Evolutionary conservation across 2,113 vertebrate species (phyloP), one percentile per base, ranked within the genome.

Genomic region (Indicator maculatus): DNA sequence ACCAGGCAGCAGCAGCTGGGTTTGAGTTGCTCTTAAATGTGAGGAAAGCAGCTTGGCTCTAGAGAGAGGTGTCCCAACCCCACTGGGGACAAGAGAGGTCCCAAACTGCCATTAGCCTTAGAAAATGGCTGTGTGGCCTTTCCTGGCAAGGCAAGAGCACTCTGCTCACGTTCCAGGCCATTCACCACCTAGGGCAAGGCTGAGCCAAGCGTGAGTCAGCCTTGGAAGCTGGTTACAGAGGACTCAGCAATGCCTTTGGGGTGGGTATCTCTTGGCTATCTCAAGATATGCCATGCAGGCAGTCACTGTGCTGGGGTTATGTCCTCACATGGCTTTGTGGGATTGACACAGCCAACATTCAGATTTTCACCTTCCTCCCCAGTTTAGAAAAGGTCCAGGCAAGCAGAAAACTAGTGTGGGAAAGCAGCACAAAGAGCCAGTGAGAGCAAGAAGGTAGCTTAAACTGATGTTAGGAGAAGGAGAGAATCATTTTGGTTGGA

Each of bases 181-280:
- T 67, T 81, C 45, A 2, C 17, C 17, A 5, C 0, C 0, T 41
- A 38, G 44, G 44, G 55, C 55, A 83, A 47, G 52, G 1, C 1
- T 27, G 38, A 79, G 20, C 50, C 36, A 16, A 10, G 23, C 36
- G 6, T 1, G 50, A 52, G 19, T 23, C 38, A 47, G 72, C 58
- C 65, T 38, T 7, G 31, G 71, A 58, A 58, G 82, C 53, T 60
- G 66, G 30, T 23, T 27, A 8, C 53, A 33, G 69, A 30, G 33
- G 30, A 28, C n/a, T 7, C 11, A 26, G 50, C 17, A 20, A 9
- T 0, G 2, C 47, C 82, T n/a, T 19, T 59, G 56, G 59, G 71
- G 23, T 60, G 56, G 60, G 23, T 52, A 52, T 24, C 50, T 52
- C 23, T 24, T 52, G 50, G 50, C 7, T 26, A 26, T 24, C 36